phyloP scores from a whole-genome alignment of 2,888 invertebrate genomes.

The Himalopsyche tibetana region DNA sequence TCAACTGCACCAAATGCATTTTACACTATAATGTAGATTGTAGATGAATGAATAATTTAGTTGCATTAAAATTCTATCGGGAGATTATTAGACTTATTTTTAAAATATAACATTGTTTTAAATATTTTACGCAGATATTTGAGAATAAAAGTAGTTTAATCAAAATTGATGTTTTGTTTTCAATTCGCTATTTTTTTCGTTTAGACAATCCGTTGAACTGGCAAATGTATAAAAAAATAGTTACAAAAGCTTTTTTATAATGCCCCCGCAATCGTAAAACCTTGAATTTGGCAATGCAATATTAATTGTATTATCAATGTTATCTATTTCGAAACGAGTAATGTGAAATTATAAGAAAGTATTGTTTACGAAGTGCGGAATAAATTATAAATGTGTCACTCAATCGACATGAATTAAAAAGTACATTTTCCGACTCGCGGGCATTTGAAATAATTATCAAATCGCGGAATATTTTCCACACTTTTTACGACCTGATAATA shows the following conservation, averaged over 20 bases:
- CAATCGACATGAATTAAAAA: constrained; percentile 56
- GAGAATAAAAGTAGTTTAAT: neutral
- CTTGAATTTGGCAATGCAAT: constrained; percentile 18
- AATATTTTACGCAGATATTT: neutral
- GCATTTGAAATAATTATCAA: neutral
- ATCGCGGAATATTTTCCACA: neutral
- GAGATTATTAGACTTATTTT: constrained; percentile 23
- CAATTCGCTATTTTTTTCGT: neutral
- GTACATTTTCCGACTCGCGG: neutral
- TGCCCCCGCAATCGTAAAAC: constrained; percentile 15
- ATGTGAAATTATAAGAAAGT: neutral
- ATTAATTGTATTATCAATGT: constrained; percentile 11
- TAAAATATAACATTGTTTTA: constrained; percentile 29
- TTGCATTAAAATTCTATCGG: neutral
- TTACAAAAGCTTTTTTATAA: constrained; percentile 4
- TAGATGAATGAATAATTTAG: constrained; percentile 39
- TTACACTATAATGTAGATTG: constrained; percentile 23
- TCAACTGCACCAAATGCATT: constrained; percentile 38
- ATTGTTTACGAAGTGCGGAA: constrained; percentile 44
- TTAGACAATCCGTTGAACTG: neutral
- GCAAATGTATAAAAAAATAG: neutral
- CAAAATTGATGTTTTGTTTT: constrained; percentile 15
- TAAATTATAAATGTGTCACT: constrained; percentile 39
- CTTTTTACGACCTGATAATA: neutral
- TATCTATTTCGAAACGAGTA: neutral